A percentile compares a stretch with the other conserved stretches of the same genome.
Evolutionary conservation across 2,888 invertebrate genomes (phyloP).

Genomic region (Tetheella fluctuosa): DNA sequence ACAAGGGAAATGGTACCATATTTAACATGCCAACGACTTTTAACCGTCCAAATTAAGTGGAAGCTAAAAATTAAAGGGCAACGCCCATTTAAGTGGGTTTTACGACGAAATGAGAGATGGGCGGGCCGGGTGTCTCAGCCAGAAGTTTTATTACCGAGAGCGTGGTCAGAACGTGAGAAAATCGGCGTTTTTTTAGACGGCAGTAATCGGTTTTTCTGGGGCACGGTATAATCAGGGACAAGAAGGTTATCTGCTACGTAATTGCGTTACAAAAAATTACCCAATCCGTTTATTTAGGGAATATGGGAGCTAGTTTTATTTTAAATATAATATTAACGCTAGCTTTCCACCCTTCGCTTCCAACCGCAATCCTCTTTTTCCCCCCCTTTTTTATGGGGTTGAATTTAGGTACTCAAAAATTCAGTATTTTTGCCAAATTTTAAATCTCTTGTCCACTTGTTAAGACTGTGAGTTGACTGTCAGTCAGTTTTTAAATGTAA

Average conservation of each 20-base stretch:
- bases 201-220: slow-evolving; percentile 27
- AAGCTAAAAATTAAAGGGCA: slow-evolving; percentile 45
- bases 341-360: too few relatives aligned
- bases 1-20: slow-evolving; percentile 1
- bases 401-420: too few relatives aligned
- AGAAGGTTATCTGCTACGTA: slow-evolving; percentile 10
- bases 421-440: too few relatives aligned
- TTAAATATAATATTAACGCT: too few relatives aligned
- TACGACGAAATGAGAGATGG: slow-evolving; percentile 63
- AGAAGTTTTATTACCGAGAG: slow-evolving; percentile 61
- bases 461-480: too few relatives aligned
- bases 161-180: slow-evolving; percentile 32
- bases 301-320: too few relatives aligned
- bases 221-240: slow-evolving; percentile 25
- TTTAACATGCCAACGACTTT: slow-evolving; percentile 6
- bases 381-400: too few relatives aligned
- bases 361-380: too few relatives aligned
- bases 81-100: slow-evolving; percentile 50
- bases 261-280: slow-evolving; percentile 13
- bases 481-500: too few relatives aligned
- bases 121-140: slow-evolving; percentile 57
- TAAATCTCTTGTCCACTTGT: too few relatives aligned
- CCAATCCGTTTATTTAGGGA: neutral
- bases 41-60: slow-evolving; percentile 34
- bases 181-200: slow-evolving; percentile 36